Base-by-base conservation (phyloP, 2,113 vertebrate species). In the Pantherophis guttatus region DNA sequence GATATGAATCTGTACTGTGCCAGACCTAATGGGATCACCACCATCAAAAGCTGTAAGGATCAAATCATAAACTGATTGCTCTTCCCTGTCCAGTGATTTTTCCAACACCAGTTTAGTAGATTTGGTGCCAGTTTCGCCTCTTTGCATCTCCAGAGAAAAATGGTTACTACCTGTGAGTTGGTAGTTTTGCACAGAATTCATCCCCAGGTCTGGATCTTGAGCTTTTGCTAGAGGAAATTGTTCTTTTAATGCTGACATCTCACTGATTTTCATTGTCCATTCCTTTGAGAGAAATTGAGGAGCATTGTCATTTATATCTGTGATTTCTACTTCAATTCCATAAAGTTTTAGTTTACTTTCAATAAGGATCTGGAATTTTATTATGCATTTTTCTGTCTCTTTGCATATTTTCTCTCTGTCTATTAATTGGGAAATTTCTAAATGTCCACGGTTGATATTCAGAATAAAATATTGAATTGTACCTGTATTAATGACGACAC, bases 21-120 rank as follows among this genome's bases (percentile, higher is more conserved):
- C 88, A 48, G 92, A 89, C 19, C 87, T 89, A 19, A 95, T 0
- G 1, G 97, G 95, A 93, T 92, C 92, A 92, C 97, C 54, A 0
- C 91, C 97, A 44, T 98, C 98, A 0, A 90, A 58, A n/a, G 97
- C 97, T 50, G 96, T 97, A 70, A 98, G 95, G 1, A 96, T 88
- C 12, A 98, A 96, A 29, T 96, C 26, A 15, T 97, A 95, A 90
- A 93, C 29, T 17, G 93, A 52, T 39, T 93, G 94, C 87, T 97
- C 95, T 93, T 98, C 97, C 0, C 97, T 96, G 62, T 98, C 98
- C 91, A 98, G 86, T 50, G 90, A 58, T 57, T 94, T 95, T 91
- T 97, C 97, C 81, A 99, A 91, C 90, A 99, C 97, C 29, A 99
- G 95, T 88, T 98, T 98, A 0, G 98, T 97, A 93, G 98, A 97